Evolutionary conservation across 1,140 invertebrate genomes (phyloP).

Genomic region (Cryptotermes secundus): DNA sequence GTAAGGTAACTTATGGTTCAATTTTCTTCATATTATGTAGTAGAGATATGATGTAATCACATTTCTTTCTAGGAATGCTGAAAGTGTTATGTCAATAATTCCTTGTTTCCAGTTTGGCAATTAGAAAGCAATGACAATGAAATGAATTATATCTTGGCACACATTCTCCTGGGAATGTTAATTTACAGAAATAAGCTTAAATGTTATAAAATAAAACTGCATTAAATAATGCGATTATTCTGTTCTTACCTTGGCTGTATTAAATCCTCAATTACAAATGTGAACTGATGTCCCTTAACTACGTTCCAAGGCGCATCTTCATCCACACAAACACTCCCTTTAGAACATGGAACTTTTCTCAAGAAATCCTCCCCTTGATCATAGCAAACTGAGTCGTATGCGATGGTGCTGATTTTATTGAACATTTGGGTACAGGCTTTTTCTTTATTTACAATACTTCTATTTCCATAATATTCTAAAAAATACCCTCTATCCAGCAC

Average conservation of each 20-base stretch:
- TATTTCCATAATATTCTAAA: conserved; percentile 83
- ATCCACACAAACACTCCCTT: conserved; percentile 76
- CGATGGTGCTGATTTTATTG: conserved; percentile 72
- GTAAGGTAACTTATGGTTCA: too few relatives aligned
- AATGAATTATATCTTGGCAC: not conserved
- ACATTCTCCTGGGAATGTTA: not conserved
- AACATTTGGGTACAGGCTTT: conserved; percentile 83
- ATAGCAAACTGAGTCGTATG: conserved; percentile 81
- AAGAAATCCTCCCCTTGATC: conserved; percentile 85
- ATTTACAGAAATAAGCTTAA: not conserved
- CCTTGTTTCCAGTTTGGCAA: too few relatives aligned
- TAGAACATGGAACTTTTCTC: conserved; percentile 81
- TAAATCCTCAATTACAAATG: conserved; percentile 86
- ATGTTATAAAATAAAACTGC: not conserved
- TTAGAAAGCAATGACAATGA: too few relatives aligned
- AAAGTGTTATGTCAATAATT: too few relatives aligned
- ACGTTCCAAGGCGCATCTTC: conserved; percentile 85
- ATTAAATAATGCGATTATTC: not conserved
- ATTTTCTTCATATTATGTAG: too few relatives aligned
- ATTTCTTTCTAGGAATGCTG: too few relatives aligned
- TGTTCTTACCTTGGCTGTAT: conserved; percentile 77
- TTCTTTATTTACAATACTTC: conserved; percentile 59
- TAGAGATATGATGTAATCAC: too few relatives aligned
- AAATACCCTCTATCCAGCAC: conserved; percentile 86
- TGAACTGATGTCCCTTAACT: conserved; percentile 86